A percentile compares a stretch with the other conserved stretches of the same genome.
Conservation (phyloP, 2,113 vertebrate species). For the Collichthys lucidus region DNA sequence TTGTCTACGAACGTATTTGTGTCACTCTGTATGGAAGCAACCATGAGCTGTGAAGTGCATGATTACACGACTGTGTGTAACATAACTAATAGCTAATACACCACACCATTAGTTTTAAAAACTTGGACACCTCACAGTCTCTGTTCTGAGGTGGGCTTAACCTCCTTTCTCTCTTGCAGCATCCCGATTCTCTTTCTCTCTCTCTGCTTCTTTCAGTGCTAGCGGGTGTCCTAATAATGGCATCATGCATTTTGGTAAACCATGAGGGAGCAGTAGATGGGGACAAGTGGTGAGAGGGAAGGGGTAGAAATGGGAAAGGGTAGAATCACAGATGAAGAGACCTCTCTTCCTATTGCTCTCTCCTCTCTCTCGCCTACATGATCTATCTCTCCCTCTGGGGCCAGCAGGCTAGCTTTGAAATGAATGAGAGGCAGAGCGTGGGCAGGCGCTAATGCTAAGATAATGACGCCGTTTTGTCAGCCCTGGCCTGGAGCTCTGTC, state of each 20-base stretch:
- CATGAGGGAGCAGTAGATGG: constrained; percentile 32
- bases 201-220: constrained; percentile 16
- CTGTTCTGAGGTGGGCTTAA: constrained; percentile 5
- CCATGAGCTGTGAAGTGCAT: constrained; percentile 18
- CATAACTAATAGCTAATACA: not conserved
- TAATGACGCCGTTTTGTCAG: constrained; percentile 80
- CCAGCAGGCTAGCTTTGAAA: constrained; percentile 72
- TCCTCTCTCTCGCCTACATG: constrained; percentile 55
- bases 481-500: constrained; percentile 66
- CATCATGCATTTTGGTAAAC: constrained; percentile 54
- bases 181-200: not conserved
- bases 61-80: not conserved
- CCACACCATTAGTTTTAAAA: not conserved
- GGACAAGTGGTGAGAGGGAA: constrained; percentile 14
- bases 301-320: constrained; percentile 5
- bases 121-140: not conserved
- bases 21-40: constrained; percentile 7
- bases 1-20: constrained; percentile 7
- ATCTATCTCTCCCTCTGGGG: constrained; percentile 65
- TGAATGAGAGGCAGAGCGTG: constrained; percentile 75
- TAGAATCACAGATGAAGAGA: constrained; percentile 44
- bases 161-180: constrained; percentile 14
- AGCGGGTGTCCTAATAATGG: constrained; percentile 39
- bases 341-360: constrained; percentile 50
- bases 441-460: constrained; percentile 73